Evolutionary conservation across 2,113 vertebrate genomes (phyloP), one percentile per base, ranked within the genome.

Genomic region (Pachypanchax playfairii): DNA sequence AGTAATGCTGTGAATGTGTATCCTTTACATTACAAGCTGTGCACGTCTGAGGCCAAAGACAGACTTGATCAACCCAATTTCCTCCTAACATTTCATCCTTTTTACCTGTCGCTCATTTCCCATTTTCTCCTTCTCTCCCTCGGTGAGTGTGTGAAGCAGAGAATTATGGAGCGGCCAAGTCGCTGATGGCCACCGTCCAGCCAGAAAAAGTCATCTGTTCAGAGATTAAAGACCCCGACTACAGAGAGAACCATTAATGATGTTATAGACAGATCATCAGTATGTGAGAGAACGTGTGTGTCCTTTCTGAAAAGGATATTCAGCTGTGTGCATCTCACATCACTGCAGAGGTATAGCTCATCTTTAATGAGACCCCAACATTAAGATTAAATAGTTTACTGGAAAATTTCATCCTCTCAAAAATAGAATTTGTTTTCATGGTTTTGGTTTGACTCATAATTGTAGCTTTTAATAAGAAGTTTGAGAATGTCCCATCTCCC

Each of bases 1-100:
- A n/a, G n/a, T n/a, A n/a, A n/a, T n/a, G n/a, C 28, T 5, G 28
- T 29, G 28, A 4, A 5, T 7, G 31, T 42, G 39, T 39, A 54
- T 33, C 48, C 33, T 15, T 10, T 48, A 35, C 56, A 47, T 55
- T 60, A 46, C 52, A 76, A 61, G 51, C 69, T 44, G 44, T 22
- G 55, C 65, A 79, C 22, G 15, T 63, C 55, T 55, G 43, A 70
- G 25, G 49, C 46, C 15, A 20, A 77, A 76, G 57, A 76, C 73
- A 78, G 52, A 58, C 70, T 73, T 60, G 39, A 76, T 87, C 68
- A 62, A 62, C 65, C 68, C 55, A 63, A 61, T 69, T 71, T 56
- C 65, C 68, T 68, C 60, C 20, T 17, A 22, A 70, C 63, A 28
- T 60, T 55, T 75, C 59, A 67, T 71, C 53, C 59, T 54, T 77